A percentile compares a stretch with the other conserved stretches of the same genome.
Conservation (phyloP, 1,140 invertebrate species). For the Drosophila nigrodunni region DNA sequence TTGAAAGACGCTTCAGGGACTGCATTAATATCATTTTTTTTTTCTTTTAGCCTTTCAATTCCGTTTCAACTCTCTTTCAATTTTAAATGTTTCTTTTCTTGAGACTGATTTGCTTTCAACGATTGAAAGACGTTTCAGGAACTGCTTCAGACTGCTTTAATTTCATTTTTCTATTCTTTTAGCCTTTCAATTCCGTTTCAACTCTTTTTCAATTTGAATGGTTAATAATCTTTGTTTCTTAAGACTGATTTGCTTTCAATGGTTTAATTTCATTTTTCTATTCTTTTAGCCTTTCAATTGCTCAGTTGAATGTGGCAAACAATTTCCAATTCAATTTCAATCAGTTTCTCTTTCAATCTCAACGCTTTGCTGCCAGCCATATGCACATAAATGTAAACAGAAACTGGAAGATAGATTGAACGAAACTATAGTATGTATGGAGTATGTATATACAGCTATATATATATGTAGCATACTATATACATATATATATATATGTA, state of each 20-base stretch:
- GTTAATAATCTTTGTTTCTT: too few species aligned
- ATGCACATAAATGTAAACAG: neutral
- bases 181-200: neutral
- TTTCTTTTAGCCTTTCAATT: neutral
- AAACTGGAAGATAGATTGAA: neutral
- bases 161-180: too few species aligned
- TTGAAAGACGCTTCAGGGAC: too few species aligned
- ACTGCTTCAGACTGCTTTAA: too few species aligned
- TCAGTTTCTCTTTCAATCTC: neutral
- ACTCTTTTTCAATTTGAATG: too few species aligned
- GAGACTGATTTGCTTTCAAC: too few species aligned
- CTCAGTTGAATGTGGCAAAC: neutral
- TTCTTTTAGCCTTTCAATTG: neutral
- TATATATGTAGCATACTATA: neutral
- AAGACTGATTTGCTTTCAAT: too few species aligned
- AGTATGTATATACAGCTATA: slow-evolving; percentile 16
- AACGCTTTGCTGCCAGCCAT: neutral
- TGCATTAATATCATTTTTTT: too few species aligned
- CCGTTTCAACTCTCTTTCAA: neutral
- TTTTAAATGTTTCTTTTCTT: neutral
- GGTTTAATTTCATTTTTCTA: too few species aligned
- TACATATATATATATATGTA: slow-evolving; percentile 4
- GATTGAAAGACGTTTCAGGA: too few species aligned
- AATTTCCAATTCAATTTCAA: neutral
- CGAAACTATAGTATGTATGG: slow-evolving; percentile 3